These are phyloP conservation scores for Mus spicilegus DNA, from an alignment of 2,113 vertebrate genomes.

Conservation along the genomic window DNA sequence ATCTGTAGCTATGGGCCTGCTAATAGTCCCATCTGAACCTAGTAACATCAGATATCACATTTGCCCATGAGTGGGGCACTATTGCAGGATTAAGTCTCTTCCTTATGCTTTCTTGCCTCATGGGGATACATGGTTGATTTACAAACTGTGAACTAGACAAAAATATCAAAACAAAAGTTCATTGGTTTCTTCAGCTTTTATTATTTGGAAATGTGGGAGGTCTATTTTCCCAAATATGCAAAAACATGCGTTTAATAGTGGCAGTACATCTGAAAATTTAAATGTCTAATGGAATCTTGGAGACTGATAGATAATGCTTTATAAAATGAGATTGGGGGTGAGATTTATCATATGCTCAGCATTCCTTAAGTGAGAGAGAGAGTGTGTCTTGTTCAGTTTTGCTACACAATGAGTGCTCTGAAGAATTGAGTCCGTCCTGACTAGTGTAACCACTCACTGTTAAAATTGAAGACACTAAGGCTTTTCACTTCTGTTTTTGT, in stretches of 20 bases:
- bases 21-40: not conserved
- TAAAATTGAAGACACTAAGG: not conserved
- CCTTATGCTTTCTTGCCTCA: not conserved
- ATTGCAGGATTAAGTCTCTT: not conserved
- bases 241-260: slow-evolving; percentile 3
- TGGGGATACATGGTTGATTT: not conserved
- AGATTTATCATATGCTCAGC: not conserved
- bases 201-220: not conserved
- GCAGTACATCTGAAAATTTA: not conserved
- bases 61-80: not conserved
- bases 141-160: not conserved
- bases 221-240: not conserved
- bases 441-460: not conserved
- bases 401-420: not conserved
- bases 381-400: not conserved
- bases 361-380: not conserved
- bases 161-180: not conserved
- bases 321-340: not conserved
- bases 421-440: not conserved
- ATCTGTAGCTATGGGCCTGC: not conserved
- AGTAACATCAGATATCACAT: not conserved
- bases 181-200: not conserved
- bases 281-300: not conserved
- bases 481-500: not conserved
- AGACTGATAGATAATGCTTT: not conserved